Base-by-base conservation (phyloP, 2,888 invertebrate species). In the Nesidiocoris tenuis region DNA sequence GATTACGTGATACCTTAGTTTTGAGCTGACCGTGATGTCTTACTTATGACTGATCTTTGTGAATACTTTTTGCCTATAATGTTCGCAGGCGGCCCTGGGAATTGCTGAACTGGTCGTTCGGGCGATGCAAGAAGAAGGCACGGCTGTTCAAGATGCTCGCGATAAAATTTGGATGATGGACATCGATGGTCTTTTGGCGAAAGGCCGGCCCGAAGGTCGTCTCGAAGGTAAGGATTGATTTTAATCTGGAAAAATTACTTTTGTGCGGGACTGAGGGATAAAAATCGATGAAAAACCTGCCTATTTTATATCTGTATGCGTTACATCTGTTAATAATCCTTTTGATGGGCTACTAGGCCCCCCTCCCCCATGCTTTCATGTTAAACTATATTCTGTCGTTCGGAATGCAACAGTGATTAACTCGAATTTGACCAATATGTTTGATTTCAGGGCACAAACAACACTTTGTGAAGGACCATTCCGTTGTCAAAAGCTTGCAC, bases 141-240 rank as follows among this genome's bases (percentile, higher is more conserved):
- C 85, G 59, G 81, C 85, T 0, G 81, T 85, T 67, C 85, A 88
- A 81, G 93, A 96, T 81, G 98, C 98, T 0, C 87, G 91, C 55
- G 88, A 88, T n/a, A 91, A 90, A 80, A 96, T 99, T 79, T 98
- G 92, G 90, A 92, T 99, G 94, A 91, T 95, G 80, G 99, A 99
- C 82, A 91, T 96, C 24, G 91, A 94, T 81, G 99, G 99, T 12
- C 84, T 90, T 2, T 83, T 89, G 77, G 87, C 87, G n/a, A 87
- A 87, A 83, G 82, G 81, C 24, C 77, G 83, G 75, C 82, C 82
- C 2, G 82, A 83, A 79, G 82, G 81, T 5, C 79, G 79, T 17
- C 76, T 81, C 7, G 81, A 81, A 79, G 80, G 80, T 80, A 75
- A 18, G 39, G 5, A 7, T n/a, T n/a, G n/a, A n/a, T n/a, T n/a